Conservation (phyloP, 2,113 vertebrate species). For the Sinocyclocheilus maitianheensis region DNA sequence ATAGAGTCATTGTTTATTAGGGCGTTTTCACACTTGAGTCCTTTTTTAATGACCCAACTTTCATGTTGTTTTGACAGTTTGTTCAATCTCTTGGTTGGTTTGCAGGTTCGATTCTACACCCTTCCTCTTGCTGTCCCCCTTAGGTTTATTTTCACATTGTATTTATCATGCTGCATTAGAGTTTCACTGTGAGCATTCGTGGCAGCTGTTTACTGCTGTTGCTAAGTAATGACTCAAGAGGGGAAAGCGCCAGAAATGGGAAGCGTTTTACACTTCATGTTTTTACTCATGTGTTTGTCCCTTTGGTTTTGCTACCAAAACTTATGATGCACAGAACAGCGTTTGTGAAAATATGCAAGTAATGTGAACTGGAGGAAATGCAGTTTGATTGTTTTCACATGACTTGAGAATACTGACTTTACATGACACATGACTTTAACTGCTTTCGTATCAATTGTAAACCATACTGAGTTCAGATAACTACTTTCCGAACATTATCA, state of each 20-base stretch:
- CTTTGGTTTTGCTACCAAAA: background rate
- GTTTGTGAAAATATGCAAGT: conserved; percentile 1
- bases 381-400: background rate
- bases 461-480: background rate
- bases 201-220: background rate
- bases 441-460: background rate
- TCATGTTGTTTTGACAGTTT: background rate
- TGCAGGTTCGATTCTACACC: background rate
- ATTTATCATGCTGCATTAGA: background rate
- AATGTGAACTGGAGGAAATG: background rate
- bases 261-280: conserved; percentile 3
- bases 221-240: conserved; percentile 14
- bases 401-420: background rate
- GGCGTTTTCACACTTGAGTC: background rate
- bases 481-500: background rate
- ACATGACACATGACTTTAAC: background rate
- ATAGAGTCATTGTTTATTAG: background rate
- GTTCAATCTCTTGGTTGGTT: background rate
- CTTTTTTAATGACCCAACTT: background rate
- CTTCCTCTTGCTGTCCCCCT: background rate
- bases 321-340: background rate
- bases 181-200: background rate
- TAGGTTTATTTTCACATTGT: conserved; percentile 6
- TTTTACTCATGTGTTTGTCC: conserved; percentile 19
- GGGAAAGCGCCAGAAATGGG: conserved; percentile 16